Conservation (phyloP, 2,113 vertebrate genomes). For the Marmota monax region DNA sequence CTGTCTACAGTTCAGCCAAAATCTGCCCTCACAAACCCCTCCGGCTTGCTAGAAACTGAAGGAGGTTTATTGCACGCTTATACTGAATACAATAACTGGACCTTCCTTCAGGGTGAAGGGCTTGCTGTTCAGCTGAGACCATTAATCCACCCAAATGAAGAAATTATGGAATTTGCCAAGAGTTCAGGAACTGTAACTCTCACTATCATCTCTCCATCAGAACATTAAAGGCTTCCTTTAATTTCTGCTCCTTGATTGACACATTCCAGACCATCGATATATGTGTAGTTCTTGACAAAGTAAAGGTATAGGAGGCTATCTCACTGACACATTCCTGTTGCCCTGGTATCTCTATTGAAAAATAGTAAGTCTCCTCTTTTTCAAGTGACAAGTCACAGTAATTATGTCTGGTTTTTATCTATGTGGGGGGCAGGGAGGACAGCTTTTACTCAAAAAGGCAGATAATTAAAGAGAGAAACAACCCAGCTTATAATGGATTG, state of each 20-base stretch:
- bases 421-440: neutral
- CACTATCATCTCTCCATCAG: neutral
- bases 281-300: neutral
- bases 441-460: neutral
- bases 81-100: neutral
- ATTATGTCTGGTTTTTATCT: constrained; percentile 22
- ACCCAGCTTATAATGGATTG: neutral
- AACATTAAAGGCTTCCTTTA: neutral
- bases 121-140: neutral
- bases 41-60: neutral
- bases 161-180: neutral
- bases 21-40: neutral
- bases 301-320: neutral
- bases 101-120: neutral
- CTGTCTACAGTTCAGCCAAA: neutral
- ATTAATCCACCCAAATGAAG: neutral
- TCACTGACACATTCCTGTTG: neutral
- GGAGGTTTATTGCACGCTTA: neutral
- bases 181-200: neutral
- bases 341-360: neutral
- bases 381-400: neutral
- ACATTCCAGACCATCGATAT: neutral
- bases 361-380: neutral
- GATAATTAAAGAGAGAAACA: neutral
- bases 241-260: neutral